Base-by-base conservation (phyloP, 2,888 invertebrate genomes). In the Dendrolimus houi region DNA sequence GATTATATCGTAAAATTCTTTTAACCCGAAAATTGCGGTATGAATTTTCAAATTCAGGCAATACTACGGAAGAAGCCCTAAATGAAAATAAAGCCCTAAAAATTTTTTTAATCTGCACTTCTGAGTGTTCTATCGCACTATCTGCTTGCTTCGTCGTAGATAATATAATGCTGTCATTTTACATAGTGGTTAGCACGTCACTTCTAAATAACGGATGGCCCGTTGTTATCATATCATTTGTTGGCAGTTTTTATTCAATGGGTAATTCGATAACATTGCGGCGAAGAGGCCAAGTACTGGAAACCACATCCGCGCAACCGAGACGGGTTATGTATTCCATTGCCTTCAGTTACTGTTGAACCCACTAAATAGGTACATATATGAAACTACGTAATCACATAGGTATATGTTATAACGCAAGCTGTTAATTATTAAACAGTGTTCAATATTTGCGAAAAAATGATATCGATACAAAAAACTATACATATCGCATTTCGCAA, bases 241-340 rank as follows among this genome's bases (percentile, higher is more conserved):
- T 9, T 47, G 7, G 47, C 60, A 56, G 65, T 65, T 60, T 67
- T 55, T 67, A 59, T 62, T 63, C 62, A 58, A 41, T 29, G 55
- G 52, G 79, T 69, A 79, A 81, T 63, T 52, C 54, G 68, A 81
- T 73, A 75, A 55, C 61, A 17, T 60, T 79, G 79, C 62, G 80
- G 81, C 70, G 61, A 66, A 61, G 67, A 67, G 73, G 72, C 70
- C 76, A 79, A 76, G 71, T 70, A 66, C 64, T 64, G 56, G 57
- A 57, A 58, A 82, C 84, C 85, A 83, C 85, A 85, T 85, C 86
- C 85, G 78, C 67, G 59, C 69, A 47, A 47, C 61, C 60, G 57
- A 59, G 61, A 59, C 58, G 58, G 61, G 64, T 72, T 73, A 70
- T 29, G 29, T 29, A 29, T 29, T 29, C 70, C 64, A 69, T 67